Base-by-base conservation (phyloP, 2,888 invertebrate genomes). In the Rhamnusium bicolor region DNA sequence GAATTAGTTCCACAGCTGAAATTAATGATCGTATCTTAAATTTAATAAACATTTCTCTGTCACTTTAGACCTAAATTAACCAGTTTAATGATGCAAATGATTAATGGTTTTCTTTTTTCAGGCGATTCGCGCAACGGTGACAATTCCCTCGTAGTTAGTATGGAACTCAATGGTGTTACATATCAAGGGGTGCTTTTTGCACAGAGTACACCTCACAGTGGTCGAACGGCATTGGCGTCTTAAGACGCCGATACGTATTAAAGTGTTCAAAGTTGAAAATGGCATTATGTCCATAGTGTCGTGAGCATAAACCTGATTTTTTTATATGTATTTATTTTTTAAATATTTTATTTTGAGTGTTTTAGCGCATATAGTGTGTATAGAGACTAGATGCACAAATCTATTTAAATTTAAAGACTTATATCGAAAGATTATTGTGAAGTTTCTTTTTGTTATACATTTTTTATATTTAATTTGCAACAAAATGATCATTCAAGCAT, bases 181-280 rank as follows among this genome's bases (percentile, higher is more conserved):
- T 99, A 98, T 88, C 96, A 98, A 89, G 98, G 99, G 18, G 95
- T 98, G 7, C 91, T 99, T 6, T 97, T 96, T 87, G 93, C 94
- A 63, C 91, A 91, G 83, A 82, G 76, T 56, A 62, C 83, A 53
- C 78, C 84, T 46, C 65, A 82, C 27, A 80, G 81, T 61, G 81
- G 84, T 14, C 79, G 85, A 69, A 85, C 88, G 63, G 83, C 86
- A 62, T 75, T 86, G 75, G 79, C 84, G 51, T 86, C 86, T 61
- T 87, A 86, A 85, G 54, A 12, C 51, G 54, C 46, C 19, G 4
- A 24, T 24, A 24, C 12, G 1, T 10, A 14, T 7, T 16, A 40
- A 65, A 68, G 74, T 60, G 74, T 74, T 71, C 68, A 60, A 74
- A 60, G 6, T 32, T 56, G 49, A 47, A 51, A 63, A 62, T 63